Evolutionary conservation across 2,888 invertebrate genomes (phyloP), one percentile per base, ranked within the genome.

Genomic region (Athetis lepigone): DNA sequence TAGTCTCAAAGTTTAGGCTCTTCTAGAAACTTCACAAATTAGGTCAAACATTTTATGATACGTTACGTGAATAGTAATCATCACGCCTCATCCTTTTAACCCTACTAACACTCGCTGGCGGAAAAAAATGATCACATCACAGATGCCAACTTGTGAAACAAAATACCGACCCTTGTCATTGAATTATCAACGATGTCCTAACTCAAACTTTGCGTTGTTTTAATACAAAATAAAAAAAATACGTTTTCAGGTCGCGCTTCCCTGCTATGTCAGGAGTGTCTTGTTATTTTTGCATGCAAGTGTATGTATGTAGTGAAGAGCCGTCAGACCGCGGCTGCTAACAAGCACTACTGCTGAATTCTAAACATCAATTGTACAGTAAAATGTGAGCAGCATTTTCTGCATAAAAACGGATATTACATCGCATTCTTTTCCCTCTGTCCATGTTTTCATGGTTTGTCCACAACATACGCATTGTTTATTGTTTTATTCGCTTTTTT

Each of bases 241-340:
- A 58, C 55, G 61, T 67, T 70, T 68, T 51, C 45, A 60, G 36
- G 51, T 51, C 45, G 23, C 46, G 21, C 13, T 46, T 52, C 40
- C 18, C 18, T 66, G 27, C 23, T 37, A 45, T 8, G 33, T n/a
- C 39, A 60, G 47, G 59, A 80, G 77, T 62, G 62, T 70, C 82
- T 82, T 82, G 81, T 81, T 82, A 82, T 80, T 71, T 75, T 74
- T 58, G 54, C 62, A 71, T 68, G 55, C 66, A 63, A 39, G 49
- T 50, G 45, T 29, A 21, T 42, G 51, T 60, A 66, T 45, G 51
- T 70, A 68, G 73, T 72, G 75, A 67, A 79, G 75, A 62, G 76
- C 57, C 51, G 71, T 54, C 65, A 70, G 67, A 50, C 64, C 46
- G 47, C 57, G 27, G 29, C 29, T 57, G 67, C 76, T 81, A 81